A percentile compares a stretch with the other conserved stretches of the same genome.
phyloP scores from a whole-genome alignment of 2,797 vertebrate genomes.

The Melanotaenia trifasciata region DNA sequence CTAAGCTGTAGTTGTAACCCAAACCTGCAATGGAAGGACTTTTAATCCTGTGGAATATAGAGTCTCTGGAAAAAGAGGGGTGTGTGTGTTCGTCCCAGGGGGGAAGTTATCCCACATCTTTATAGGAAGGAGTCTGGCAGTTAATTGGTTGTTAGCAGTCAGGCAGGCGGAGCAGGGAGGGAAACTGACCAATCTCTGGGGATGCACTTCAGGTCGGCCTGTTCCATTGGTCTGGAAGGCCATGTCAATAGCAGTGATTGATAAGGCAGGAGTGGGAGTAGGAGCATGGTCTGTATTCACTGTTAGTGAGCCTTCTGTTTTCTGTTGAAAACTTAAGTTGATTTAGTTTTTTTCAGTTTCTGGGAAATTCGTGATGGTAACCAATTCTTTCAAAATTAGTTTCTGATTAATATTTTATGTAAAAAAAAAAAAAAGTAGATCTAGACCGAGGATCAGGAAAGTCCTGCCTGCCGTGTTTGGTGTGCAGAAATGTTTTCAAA shows the following conservation, averaged over 20 bases:
- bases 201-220: conserved; percentile 30
- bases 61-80: background rate
- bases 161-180: conserved; percentile 37
- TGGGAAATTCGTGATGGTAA: conserved; percentile 20
- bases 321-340: conserved; percentile 3
- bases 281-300: conserved; percentile 9
- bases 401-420: conserved; percentile 30
- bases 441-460: conserved; percentile 35
- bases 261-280: conserved; percentile 43
- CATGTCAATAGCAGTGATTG: conserved; percentile 60
- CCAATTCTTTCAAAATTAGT: conserved; percentile 7
- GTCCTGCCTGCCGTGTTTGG: conserved; percentile 12
- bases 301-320: background rate
- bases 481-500: conserved; percentile 35
- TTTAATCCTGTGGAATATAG: conserved; percentile 18
- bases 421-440: conserved; percentile 21
- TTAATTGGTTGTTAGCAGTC: conserved; percentile 67
- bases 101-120: conserved; percentile 47
- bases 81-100: conserved; percentile 17
- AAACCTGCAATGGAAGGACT: background rate
- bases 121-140: conserved; percentile 48
- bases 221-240: conserved; percentile 59
- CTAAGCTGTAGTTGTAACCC: background rate
- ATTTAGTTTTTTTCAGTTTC: conserved; percentile 5
- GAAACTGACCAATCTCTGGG: conserved; percentile 50